Conservation (phyloP, 2,888 invertebrate genomes). For the Orchesellides sinensis region DNA sequence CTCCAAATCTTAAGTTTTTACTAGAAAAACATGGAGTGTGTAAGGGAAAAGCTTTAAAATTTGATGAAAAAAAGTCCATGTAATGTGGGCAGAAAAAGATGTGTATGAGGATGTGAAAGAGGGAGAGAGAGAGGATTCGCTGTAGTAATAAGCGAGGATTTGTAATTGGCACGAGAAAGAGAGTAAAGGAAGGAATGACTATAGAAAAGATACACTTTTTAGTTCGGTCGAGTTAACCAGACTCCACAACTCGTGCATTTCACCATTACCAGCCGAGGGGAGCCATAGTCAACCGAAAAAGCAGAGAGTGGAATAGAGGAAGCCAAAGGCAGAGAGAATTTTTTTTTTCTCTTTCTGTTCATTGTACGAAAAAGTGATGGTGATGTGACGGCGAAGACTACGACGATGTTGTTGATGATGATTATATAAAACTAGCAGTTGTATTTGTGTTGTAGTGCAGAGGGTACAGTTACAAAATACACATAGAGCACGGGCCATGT, state of each 20-base stretch:
- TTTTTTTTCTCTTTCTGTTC: not conserved
- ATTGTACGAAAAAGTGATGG: constrained; percentile 7
- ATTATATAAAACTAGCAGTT: not conserved
- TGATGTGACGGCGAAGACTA: constrained; percentile 12
- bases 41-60: too few relatives aligned
- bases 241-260: constrained; percentile 42
- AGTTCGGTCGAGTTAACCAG: constrained; percentile 44
- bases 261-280: constrained; percentile 31
- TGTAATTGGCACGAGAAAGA: constrained; percentile 60
- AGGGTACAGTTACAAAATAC: constrained; percentile 5
- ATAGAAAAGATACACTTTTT: constrained; percentile 25
- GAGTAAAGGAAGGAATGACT: constrained; percentile 22
- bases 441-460: too few relatives aligned
- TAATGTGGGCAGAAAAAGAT: constrained; percentile 33
- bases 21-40: too few relatives aligned
- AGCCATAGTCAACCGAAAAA: constrained; percentile 62
- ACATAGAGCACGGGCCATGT: not conserved
- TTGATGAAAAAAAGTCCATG: too few relatives aligned
- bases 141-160: constrained; percentile 54
- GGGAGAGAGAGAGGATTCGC: constrained; percentile 1
- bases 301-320: constrained; percentile 18
- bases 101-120: not conserved
- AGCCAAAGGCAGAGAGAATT: constrained; percentile 10
- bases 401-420: constrained; percentile 27
- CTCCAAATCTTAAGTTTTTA: too few relatives aligned